phyloP scores from a whole-genome alignment of 2,113 vertebrate genomes.

The Scolopax mira region DNA sequence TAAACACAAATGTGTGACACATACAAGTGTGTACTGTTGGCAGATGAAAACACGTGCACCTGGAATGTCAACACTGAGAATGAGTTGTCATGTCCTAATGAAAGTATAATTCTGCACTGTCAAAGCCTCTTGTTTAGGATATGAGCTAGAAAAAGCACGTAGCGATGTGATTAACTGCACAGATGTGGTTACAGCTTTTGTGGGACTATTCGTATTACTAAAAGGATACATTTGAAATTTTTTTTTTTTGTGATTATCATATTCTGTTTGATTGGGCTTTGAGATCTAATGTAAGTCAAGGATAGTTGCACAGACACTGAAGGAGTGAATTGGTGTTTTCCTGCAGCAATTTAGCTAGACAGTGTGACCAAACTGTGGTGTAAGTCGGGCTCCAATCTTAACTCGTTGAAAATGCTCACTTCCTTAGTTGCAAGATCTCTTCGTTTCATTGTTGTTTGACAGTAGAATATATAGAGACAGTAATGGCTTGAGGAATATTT shows the following conservation, averaged over 20 bases:
- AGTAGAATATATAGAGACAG: not conserved
- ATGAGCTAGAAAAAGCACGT: not conserved
- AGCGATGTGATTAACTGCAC: not conserved
- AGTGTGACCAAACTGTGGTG: not conserved
- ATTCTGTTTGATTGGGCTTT: not conserved
- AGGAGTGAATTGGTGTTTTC: not conserved
- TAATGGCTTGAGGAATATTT: not conserved
- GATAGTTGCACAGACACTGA: not conserved
- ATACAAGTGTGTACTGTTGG: not conserved
- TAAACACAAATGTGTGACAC: not conserved
- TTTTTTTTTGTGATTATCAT: not conserved
- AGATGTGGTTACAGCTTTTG: not conserved
- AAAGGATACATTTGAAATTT: not conserved
- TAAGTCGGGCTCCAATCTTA: not conserved
- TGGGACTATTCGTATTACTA: not conserved
- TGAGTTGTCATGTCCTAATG: not conserved
- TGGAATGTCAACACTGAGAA: not conserved
- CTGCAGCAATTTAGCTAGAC: not conserved
- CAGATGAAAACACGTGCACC: not conserved
- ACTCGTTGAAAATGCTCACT: not conserved
- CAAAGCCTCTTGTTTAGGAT: not conserved
- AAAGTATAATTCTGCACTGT: not conserved
- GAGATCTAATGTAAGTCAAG: not conserved
- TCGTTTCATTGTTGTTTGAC: not conserved
- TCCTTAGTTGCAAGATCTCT: not conserved